These are phyloP conservation scores for Synanceia verrucosa DNA, from an alignment of 2,797 vertebrate genomes.

Conservation along the genomic window DNA sequence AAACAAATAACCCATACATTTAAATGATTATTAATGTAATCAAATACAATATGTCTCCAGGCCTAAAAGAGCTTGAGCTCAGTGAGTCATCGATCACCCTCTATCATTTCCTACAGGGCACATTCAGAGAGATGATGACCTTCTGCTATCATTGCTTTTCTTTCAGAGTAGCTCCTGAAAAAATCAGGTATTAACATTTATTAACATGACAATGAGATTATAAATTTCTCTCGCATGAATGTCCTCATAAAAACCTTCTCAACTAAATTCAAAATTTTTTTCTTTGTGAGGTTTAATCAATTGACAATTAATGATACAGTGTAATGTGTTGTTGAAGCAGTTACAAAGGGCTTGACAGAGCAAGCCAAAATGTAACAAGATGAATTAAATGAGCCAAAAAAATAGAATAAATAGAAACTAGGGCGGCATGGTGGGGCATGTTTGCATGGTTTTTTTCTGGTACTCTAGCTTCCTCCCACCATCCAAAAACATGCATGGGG, in stretches of 20 bases:
- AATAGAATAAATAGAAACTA: no score
- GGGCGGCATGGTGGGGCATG: no score
- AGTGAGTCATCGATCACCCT: conserved; percentile 53
- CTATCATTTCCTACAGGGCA: conserved; percentile 30
- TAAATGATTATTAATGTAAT: no score
- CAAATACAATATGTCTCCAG: no score
- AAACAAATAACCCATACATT: no score
- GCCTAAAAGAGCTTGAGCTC: conserved; percentile 14
- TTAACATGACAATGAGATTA: background rate
- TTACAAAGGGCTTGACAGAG: background rate
- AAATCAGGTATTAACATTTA: background rate
- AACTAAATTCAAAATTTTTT: background rate
- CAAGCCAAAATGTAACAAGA: background rate
- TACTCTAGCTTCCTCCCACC: no score
- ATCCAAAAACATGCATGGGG: no score
- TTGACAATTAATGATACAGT: background rate
- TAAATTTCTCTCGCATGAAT: no score
- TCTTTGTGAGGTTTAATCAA: background rate
- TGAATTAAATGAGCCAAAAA: background rate
- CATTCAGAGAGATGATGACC: conserved; percentile 14
- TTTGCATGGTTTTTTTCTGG: no score
- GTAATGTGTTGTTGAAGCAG: background rate
- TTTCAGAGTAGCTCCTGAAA: background rate
- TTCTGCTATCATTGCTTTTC: conserved; percentile 10
- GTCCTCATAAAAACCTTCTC: background rate